phyloP scores from a whole-genome alignment of 2,888 invertebrate species.

The Phorcus lineatus region DNA sequence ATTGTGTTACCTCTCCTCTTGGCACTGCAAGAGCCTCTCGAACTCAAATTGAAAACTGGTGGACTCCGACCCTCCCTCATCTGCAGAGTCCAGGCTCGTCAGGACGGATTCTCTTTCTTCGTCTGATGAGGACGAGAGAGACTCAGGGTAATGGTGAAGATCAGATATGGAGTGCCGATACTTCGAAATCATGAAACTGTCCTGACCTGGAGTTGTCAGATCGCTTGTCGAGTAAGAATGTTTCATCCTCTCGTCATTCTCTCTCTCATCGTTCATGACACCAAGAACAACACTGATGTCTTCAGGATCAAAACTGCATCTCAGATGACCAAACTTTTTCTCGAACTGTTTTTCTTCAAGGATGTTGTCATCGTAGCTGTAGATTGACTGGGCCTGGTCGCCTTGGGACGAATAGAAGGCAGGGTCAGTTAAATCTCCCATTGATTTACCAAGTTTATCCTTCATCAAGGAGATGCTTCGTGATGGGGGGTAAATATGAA shows the following conservation, averaged over 20 bases:
- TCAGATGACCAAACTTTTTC: not conserved
- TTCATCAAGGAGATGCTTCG: not conserved
- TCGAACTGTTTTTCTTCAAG: not conserved
- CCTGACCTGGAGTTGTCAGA: too few species aligned
- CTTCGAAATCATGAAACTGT: too few species aligned
- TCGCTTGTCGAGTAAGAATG: too few species aligned
- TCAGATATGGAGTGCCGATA: too few species aligned
- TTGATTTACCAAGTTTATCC: not conserved
- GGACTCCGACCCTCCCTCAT: not conserved
- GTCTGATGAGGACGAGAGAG: too few species aligned
- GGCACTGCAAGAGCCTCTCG: not conserved
- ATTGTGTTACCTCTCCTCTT: not conserved
- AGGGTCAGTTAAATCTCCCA: slow-evolving; percentile 9
- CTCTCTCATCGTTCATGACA: not conserved
- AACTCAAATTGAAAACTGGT: slow-evolving; percentile 7
- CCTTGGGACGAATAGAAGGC: not conserved
- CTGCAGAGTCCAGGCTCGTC: not conserved
- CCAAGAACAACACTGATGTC: slow-evolving; percentile 11
- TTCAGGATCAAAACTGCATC: not conserved
- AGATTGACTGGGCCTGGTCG: not conserved
- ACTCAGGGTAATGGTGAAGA: too few species aligned
- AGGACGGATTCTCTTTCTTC: too few species aligned
- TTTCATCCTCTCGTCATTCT: not conserved
- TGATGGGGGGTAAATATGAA: too few species aligned
- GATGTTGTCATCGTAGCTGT: not conserved